Percentiles rank a stretch among this genome's conserved stretches.
phyloP scores from a whole-genome alignment of 2,888 invertebrate genomes.

The Spodoptera littoralis region DNA sequence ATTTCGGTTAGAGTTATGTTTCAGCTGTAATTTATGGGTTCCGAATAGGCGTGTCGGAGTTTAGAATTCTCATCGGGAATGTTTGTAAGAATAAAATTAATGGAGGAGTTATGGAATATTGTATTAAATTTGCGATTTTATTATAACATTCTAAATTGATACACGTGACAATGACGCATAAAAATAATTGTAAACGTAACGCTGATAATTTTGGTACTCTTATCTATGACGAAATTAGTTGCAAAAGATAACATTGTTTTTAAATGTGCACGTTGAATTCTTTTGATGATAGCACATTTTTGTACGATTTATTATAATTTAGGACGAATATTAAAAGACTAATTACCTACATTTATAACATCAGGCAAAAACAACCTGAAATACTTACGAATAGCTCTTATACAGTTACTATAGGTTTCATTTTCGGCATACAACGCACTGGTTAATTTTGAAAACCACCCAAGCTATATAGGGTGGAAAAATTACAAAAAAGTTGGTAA shows the following conservation, averaged over 20 bases:
- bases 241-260: slow-evolving; percentile 40
- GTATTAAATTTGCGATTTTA: not conserved
- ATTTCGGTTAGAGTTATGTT: slow-evolving; percentile 50
- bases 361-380: no score
- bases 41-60: slow-evolving; percentile 25
- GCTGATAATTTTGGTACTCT: slow-evolving; percentile 20
- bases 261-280: slow-evolving; percentile 17
- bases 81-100: slow-evolving; percentile 7
- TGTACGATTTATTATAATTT: slow-evolving; percentile 2
- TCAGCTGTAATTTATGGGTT: slow-evolving; percentile 38
- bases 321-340: no score
- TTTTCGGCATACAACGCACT: not conserved
- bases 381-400: no score
- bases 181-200: slow-evolving; percentile 19
- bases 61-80: slow-evolving; percentile 2
- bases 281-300: slow-evolving; percentile 3
- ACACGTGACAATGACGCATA: slow-evolving; percentile 3
- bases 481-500: slow-evolving; percentile 54
- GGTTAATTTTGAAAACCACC: not conserved
- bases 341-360: no score
- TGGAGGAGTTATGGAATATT: not conserved
- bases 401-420: not conserved
- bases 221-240: slow-evolving; percentile 36
- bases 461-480: slow-evolving; percentile 28
- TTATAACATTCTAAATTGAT: not conserved